These are phyloP conservation scores for Parnassius glacialis DNA, from an alignment of 2,888 invertebrate species.

Conservation along the genomic window DNA sequence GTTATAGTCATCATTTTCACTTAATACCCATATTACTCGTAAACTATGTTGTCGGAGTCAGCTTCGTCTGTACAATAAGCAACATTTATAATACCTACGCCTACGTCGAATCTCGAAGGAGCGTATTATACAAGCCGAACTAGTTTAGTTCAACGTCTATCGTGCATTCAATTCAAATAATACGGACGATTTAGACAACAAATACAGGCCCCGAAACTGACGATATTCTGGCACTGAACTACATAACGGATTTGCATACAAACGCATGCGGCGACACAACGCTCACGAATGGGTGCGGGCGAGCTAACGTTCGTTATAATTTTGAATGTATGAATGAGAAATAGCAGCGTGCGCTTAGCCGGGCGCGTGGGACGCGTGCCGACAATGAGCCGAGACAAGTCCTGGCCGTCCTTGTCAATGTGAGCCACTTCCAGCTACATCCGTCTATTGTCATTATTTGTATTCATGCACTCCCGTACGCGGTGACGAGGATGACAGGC, in stretches of 20 bases:
- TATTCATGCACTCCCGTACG: slow-evolving; percentile 73
- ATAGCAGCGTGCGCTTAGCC: slow-evolving; percentile 62
- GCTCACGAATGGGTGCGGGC: slow-evolving; percentile 73
- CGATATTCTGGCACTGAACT: slow-evolving; percentile 71
- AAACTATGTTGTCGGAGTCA: slow-evolving; percentile 43
- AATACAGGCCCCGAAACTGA: slow-evolving; percentile 71
- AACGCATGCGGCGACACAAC: slow-evolving; percentile 68
- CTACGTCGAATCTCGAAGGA: slow-evolving; percentile 58
- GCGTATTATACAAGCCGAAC: slow-evolving; percentile 59
- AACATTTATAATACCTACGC: slow-evolving; percentile 72
- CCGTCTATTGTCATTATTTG: slow-evolving; percentile 79
- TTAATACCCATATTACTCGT: slow-evolving; percentile 57
- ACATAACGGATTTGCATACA: slow-evolving; percentile 72
- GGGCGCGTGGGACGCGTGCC: slow-evolving; percentile 73
- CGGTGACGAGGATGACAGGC: slow-evolving; percentile 63
- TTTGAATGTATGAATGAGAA: slow-evolving; percentile 81
- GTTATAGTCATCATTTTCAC: slow-evolving; percentile 67
- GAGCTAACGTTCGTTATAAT: slow-evolving; percentile 74
- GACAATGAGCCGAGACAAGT: slow-evolving; percentile 75
- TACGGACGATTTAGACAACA: slow-evolving; percentile 77
- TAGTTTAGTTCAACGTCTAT: slow-evolving; percentile 77
- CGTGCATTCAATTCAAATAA: slow-evolving; percentile 80
- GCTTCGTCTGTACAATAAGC: slow-evolving; percentile 61
- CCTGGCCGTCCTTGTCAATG: slow-evolving; percentile 81
- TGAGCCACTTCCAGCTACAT: slow-evolving; percentile 79